Conservation (phyloP, 1,140 invertebrate species). For the Dolichoris vasculosae region DNA sequence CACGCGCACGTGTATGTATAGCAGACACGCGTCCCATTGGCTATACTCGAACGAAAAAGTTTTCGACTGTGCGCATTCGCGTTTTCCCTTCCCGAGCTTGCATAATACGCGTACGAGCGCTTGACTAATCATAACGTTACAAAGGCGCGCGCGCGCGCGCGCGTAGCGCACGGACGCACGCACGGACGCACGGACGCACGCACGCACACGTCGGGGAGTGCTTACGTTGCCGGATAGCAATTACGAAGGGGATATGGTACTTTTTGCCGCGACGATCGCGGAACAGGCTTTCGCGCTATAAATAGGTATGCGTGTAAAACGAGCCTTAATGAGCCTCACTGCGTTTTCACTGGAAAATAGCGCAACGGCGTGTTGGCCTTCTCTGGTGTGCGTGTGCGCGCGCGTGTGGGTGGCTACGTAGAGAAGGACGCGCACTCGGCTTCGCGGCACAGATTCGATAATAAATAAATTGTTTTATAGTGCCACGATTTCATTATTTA, state of each 20-base stretch:
- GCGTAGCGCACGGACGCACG: background rate
- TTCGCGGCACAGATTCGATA: slow-evolving; percentile 53
- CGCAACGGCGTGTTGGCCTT: slow-evolving; percentile 1
- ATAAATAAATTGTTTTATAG: slow-evolving; percentile 67
- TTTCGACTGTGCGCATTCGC: too few relatives aligned
- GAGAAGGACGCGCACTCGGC: background rate
- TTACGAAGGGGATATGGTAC: slow-evolving; percentile 28
- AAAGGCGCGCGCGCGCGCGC: background rate
- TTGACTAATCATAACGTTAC: too few relatives aligned
- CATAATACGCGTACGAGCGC: too few relatives aligned
- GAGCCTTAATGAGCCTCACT: slow-evolving; percentile 54
- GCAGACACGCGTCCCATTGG: too few relatives aligned
- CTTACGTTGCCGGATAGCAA: slow-evolving; percentile 27
- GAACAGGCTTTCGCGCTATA: slow-evolving; percentile 45
- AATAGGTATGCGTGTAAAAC: slow-evolving; percentile 51
- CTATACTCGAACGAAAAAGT: background rate
- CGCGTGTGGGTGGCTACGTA: background rate
- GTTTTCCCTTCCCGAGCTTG: too few relatives aligned
- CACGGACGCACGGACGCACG: background rate
- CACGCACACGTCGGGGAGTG: background rate
- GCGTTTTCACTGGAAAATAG: slow-evolving; percentile 50
- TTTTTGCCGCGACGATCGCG: slow-evolving; percentile 37
- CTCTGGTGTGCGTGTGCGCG: background rate
- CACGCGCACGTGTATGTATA: too few relatives aligned
- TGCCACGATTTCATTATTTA: slow-evolving; percentile 64